phyloP scores from a whole-genome alignment of 2,113 vertebrate species.

The Nothoprocta perdicaria region DNA sequence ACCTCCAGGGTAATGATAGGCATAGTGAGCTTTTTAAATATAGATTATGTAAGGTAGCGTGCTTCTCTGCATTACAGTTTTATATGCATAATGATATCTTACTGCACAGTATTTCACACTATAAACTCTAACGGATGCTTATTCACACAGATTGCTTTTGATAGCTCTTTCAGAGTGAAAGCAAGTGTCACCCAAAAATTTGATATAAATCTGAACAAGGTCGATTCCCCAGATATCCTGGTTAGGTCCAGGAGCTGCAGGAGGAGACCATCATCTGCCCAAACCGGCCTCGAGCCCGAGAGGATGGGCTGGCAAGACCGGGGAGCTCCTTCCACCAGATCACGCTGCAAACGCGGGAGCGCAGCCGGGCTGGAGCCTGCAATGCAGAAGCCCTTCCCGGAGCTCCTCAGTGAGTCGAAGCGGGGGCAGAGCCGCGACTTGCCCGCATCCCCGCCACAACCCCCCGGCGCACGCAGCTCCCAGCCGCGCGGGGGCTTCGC shows the following conservation, averaged over 20 bases:
- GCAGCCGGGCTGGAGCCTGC: conserved; percentile 37
- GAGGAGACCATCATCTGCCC: conserved; percentile 5
- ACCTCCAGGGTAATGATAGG: background rate
- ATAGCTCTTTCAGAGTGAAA: background rate
- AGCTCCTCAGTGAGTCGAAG: conserved; percentile 17
- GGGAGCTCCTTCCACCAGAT: background rate
- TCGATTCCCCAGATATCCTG: background rate
- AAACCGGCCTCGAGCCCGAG: background rate
- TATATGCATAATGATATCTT: background rate
- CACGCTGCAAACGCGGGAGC: background rate
- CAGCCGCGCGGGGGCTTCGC: background rate
- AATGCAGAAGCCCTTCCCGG: conserved; percentile 67
- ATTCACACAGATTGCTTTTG: background rate
- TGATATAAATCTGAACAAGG: background rate
- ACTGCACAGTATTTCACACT: background rate
- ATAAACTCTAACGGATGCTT: background rate
- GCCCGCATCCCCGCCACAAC: background rate
- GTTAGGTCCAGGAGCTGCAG: background rate
- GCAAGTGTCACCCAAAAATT: fast-evolving
- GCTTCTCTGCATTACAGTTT: conserved; percentile 46
- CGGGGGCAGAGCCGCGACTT: conserved; percentile 10
- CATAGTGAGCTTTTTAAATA: conserved; percentile 39
- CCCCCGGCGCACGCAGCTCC: background rate
- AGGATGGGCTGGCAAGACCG: background rate
- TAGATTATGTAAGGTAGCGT: conserved; percentile 60